A percentile compares a stretch with the other conserved stretches of the same genome.
Conservation (phyloP, 1,140 invertebrate species). For the Apis laboriosa region DNA sequence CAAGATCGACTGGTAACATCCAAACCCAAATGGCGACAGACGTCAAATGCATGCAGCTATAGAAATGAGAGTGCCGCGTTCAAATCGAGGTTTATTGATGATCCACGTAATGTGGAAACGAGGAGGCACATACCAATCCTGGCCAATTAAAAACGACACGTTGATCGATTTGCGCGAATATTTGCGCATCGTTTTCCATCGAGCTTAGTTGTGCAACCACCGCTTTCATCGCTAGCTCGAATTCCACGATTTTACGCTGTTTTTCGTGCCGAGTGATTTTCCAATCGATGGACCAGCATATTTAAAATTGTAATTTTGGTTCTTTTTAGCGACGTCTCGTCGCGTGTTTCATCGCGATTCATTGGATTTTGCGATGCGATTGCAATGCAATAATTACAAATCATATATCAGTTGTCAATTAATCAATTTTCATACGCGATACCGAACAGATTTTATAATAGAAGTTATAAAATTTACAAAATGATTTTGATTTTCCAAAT, state of each 20-base stretch:
- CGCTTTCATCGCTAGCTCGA: not conserved
- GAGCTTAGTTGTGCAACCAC: not conserved
- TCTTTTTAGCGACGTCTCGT: too few relatives aligned
- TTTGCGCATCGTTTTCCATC: constrained; percentile 43
- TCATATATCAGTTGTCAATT: too few relatives aligned
- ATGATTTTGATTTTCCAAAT: too few relatives aligned
- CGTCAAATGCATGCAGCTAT: not conserved
- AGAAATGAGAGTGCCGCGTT: not conserved
- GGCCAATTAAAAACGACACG: constrained; percentile 45
- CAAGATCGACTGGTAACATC: not conserved
- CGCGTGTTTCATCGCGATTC: too few relatives aligned
- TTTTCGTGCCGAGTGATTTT: not conserved
- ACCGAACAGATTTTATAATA: too few relatives aligned
- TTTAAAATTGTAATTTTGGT: too few relatives aligned
- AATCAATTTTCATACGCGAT: too few relatives aligned
- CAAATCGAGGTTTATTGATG: constrained; percentile 15
- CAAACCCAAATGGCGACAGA: not conserved
- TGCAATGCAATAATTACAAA: too few relatives aligned
- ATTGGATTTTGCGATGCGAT: too few relatives aligned
- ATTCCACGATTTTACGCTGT: not conserved
- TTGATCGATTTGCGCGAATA: constrained; percentile 46
- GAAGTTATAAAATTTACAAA: too few relatives aligned
- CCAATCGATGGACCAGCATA: not conserved
- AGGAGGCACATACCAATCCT: constrained; percentile 24
- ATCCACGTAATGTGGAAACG: constrained; percentile 25